Evolutionary conservation across 2,113 vertebrate species (phyloP).

Genomic region (Malaclemys terrapin): DNA sequence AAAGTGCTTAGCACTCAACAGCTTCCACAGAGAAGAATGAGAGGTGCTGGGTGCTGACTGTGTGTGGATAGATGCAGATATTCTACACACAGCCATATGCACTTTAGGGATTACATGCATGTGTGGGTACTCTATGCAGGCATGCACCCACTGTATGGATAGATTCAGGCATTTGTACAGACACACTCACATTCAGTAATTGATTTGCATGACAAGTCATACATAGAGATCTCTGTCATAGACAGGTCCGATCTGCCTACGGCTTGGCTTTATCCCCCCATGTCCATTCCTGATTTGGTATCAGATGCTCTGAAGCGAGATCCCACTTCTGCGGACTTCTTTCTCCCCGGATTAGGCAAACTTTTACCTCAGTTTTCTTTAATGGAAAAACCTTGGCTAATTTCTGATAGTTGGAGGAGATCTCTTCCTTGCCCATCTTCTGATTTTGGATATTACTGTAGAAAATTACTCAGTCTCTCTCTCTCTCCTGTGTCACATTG

Average conservation of each 20-base stretch:
- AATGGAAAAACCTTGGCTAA: not conserved
- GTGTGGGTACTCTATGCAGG: not conserved
- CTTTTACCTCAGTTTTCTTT: not conserved
- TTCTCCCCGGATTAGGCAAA: not conserved
- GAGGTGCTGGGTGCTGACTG: not conserved
- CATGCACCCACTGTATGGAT: not conserved
- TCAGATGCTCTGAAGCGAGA: too few relatives aligned
- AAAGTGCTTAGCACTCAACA: fast-evolving
- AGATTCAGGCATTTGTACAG: not conserved
- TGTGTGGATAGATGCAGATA: not conserved
- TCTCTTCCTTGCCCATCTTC: not conserved
- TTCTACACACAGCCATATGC: not conserved
- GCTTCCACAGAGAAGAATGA: not conserved
- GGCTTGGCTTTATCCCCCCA: not conserved
- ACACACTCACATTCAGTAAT: fast-evolving
- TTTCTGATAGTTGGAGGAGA: not conserved
- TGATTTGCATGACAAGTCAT: not conserved
- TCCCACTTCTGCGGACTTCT: not conserved
- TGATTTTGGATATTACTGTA: not conserved
- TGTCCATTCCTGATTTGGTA: too few relatives aligned
- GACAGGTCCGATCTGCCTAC: not conserved
- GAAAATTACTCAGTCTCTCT: not conserved
- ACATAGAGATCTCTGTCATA: too few relatives aligned
- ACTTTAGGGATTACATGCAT: not conserved
- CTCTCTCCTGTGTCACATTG: not conserved